phyloP scores from a whole-genome alignment of 2,797 vertebrate species.

The Schizopygopsis malacanthus region DNA sequence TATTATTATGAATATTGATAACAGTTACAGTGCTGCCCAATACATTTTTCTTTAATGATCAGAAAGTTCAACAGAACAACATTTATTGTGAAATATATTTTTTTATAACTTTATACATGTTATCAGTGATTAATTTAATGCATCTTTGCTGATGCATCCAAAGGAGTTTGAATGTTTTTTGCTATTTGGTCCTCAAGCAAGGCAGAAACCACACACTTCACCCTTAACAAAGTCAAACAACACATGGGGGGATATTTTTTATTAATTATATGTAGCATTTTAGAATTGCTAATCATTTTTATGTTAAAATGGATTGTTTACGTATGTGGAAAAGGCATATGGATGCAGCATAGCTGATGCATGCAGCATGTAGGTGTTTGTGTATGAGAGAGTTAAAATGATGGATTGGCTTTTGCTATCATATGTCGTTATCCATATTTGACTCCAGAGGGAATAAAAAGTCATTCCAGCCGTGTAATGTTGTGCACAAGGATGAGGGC shows the following conservation, averaged over 20 bases:
- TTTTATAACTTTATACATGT: neutral
- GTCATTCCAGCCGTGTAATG: slow-evolving; percentile 1
- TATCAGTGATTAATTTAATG: neutral
- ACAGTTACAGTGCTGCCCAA: neutral
- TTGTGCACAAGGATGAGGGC: slow-evolving; percentile 27
- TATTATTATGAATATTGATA: neutral
- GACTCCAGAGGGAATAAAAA: slow-evolving; percentile 30
- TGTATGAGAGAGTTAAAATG: neutral
- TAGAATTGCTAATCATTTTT: neutral
- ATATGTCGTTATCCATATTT: neutral
- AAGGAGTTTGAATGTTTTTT: neutral
- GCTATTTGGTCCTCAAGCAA: neutral
- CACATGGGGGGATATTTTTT: neutral
- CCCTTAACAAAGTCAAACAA: neutral
- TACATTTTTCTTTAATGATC: neutral
- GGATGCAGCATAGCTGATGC: neutral
- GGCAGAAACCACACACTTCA: neutral
- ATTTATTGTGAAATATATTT: neutral
- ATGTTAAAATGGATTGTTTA: neutral
- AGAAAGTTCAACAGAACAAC: neutral
- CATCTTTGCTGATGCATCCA: neutral
- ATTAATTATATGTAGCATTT: neutral
- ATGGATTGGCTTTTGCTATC: neutral
- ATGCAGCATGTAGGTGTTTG: slow-evolving; percentile 9
- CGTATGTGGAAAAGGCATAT: neutral